A percentile compares a stretch with the other conserved stretches of the same genome.
These are phyloP conservation scores for Sinocyclocheilus grahami DNA, from an alignment of 2,113 vertebrate genomes.

Conservation along the genomic window DNA sequence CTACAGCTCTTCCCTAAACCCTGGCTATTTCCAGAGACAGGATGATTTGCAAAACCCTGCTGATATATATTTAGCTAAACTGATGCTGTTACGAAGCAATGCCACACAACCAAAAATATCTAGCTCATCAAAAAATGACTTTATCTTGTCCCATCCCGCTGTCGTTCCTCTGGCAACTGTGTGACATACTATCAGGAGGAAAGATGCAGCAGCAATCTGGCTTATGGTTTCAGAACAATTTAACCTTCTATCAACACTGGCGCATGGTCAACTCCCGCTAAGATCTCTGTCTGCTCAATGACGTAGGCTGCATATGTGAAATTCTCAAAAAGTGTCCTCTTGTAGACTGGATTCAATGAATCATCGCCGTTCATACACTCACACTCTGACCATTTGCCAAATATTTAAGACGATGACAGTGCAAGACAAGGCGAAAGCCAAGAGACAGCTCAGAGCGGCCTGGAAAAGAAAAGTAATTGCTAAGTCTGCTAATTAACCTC, in stretches of 20 bases:
- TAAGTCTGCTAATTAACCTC: too few relatives aligned
- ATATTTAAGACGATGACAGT: slow-evolving; percentile 17
- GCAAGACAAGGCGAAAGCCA: slow-evolving; percentile 21
- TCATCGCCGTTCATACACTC: slow-evolving; percentile 32
- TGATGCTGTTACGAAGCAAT: neutral
- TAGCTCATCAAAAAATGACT: slow-evolving; percentile 11
- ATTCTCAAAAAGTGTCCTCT: slow-evolving; percentile 39
- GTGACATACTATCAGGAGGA: slow-evolving; percentile 15
- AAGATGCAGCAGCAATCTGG: slow-evolving; percentile 39
- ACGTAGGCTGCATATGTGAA: slow-evolving; percentile 42
- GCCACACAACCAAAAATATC: neutral
- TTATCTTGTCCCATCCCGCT: neutral
- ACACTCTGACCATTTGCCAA: slow-evolving; percentile 24
- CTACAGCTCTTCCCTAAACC: slow-evolving; percentile 55
- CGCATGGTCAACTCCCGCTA: slow-evolving; percentile 39
- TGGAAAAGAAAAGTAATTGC: too few relatives aligned
- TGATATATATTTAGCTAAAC: slow-evolving; percentile 41
- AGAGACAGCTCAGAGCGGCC: neutral
- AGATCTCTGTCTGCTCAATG: slow-evolving; percentile 53
- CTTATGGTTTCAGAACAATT: slow-evolving; percentile 41
- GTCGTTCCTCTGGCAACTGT: neutral
- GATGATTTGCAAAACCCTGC: slow-evolving; percentile 54
- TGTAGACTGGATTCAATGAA: slow-evolving; percentile 49
- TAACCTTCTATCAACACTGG: slow-evolving; percentile 53
- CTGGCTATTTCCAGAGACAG: slow-evolving; percentile 52